Base-by-base conservation (phyloP, 2,888 invertebrate genomes). In the Noctua janthe region DNA sequence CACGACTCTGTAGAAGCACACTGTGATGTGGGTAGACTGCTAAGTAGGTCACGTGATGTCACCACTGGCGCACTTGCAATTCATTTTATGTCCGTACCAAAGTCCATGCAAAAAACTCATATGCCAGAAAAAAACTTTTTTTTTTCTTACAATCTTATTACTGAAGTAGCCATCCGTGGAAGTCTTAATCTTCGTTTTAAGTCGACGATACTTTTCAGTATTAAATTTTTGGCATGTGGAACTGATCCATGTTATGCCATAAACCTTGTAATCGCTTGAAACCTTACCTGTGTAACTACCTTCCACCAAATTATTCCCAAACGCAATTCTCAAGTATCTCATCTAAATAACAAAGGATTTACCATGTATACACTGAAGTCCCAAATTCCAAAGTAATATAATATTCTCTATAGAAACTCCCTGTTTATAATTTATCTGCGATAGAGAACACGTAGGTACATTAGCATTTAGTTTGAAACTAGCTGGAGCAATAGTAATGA, bases 381-480 rank as follows among this genome's bases (percentile, higher is more conserved):
- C 43, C 10, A 76, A 74, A 62, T 72, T 70, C 54, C 49, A n/a
- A 70, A 70, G 43, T 51, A 39, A 75, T 87, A 73, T 70, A 70
- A 74, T 72, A 81, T 85, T 87, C 81, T 29, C 70, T 67, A n/a
- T 64, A 72, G 43, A 62, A 66, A 23, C 62, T 56, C 64, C 23
- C 62, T 78, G 80, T 85, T 81, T 75, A 81, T 81, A 80, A 81
- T 84, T 85, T 78, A 80, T 80, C 72, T 62, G 47, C 59, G 23
- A 75, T 71, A 54, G 71, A 54, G 75, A 86, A 75, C 83, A 72
- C 69, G 69, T 82, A 87, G 87, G 82, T 23, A 64, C 54, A 87
- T 92, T 91, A 92, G 89, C 82, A 92, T 92, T 90, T 90, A 83
- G 88, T 87, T 90, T 83, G 82, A 76, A 87, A 86, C 87, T 85